Percentiles rank a stretch among this genome's conserved stretches.
Conservation (phyloP, 35 echinoderm and acorn worm genomes). For the Holothuria glaberrima region DNA sequence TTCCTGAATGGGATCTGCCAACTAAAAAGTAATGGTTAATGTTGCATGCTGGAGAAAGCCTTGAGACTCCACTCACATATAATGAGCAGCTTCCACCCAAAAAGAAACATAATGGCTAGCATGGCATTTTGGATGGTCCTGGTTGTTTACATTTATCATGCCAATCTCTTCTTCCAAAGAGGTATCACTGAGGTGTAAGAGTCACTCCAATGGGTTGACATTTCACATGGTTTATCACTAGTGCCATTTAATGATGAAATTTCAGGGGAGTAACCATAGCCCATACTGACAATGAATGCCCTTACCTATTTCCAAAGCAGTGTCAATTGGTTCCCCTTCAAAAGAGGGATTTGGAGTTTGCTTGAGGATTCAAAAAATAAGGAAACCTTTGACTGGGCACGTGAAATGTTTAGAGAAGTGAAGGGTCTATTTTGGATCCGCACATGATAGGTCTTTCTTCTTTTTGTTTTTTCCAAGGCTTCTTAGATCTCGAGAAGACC, state of each 20-base stretch:
- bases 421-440: slow-evolving; percentile 38
- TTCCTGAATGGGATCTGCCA: slow-evolving; percentile 1
- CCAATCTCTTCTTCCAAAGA: not conserved
- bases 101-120: not conserved
- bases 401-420: slow-evolving; percentile 23
- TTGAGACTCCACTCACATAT: not conserved
- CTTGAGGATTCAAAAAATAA: not conserved
- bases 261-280: slow-evolving; percentile 9
- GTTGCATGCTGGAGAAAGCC: slow-evolving; percentile 12
- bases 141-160: slow-evolving; percentile 34
- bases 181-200: not conserved
- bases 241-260: not conserved
- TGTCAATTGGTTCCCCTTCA: slow-evolving; percentile 13
- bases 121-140: not conserved
- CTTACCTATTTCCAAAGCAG: not conserved
- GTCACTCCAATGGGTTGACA: not conserved
- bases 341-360: not conserved
- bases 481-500: slow-evolving; percentile 22
- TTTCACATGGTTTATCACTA: not conserved
- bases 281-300: too few species aligned
- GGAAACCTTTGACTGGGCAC: slow-evolving; percentile 24
- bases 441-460: slow-evolving; percentile 32
- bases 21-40: slow-evolving; percentile 4
- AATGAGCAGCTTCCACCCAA: not conserved
- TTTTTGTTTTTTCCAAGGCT: slow-evolving; percentile 28